Conservation (phyloP, 2,888 invertebrate species). For the Monoplex corrugatus region DNA sequence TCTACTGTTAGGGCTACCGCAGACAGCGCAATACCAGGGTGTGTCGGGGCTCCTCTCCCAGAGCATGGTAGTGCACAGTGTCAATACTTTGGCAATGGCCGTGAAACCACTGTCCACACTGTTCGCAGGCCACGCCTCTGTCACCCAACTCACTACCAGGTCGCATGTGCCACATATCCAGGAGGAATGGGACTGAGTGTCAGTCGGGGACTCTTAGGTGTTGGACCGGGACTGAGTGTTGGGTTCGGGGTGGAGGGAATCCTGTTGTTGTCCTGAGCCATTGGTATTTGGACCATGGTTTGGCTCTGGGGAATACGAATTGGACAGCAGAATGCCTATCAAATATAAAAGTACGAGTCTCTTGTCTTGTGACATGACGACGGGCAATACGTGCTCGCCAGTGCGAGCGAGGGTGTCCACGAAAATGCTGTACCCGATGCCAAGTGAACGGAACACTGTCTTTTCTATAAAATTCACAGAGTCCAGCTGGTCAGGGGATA, state of each 20-base stretch:
- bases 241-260: not conserved
- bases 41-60: no score
- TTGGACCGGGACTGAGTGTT: not conserved
- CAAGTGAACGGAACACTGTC: not conserved
- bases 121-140: no score
- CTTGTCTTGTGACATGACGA: not conserved
- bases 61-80: no score
- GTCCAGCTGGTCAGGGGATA: not conserved
- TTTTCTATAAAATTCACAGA: not conserved
- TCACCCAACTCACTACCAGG: no score
- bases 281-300: not conserved
- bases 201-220: not conserved
- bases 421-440: not conserved
- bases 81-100: no score
- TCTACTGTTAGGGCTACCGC: no score
- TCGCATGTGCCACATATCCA: constrained; percentile 38
- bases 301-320: constrained; percentile 10
- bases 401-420: not conserved
- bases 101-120: no score
- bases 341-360: not conserved
- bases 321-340: not conserved
- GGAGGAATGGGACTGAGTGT: constrained; percentile 19
- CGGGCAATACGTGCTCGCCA: no score
- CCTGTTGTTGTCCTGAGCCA: not conserved
- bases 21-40: no score